Conservation (phyloP, 1,140 invertebrate species). For the Andrena cerasifolii region DNA sequence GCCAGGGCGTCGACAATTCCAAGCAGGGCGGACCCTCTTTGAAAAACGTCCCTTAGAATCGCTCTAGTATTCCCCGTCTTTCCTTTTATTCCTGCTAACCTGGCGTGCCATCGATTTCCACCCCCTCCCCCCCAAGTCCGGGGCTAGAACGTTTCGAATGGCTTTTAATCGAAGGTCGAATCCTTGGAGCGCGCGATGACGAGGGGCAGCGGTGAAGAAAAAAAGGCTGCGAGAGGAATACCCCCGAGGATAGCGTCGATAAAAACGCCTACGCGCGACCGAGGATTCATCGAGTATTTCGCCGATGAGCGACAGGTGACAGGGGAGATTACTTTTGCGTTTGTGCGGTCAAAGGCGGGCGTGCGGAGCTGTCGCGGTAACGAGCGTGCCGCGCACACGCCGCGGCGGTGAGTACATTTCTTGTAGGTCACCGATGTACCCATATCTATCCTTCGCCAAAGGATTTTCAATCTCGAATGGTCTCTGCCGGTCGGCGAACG, state of each 20-base stretch:
- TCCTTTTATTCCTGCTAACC: slow-evolving; percentile 29
- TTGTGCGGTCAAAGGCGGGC: slow-evolving; percentile 31
- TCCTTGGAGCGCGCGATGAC: slow-evolving; percentile 35
- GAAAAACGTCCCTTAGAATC: no score
- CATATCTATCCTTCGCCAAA: slow-evolving; percentile 38
- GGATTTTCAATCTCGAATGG: slow-evolving; percentile 50
- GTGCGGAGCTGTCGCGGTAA: not conserved
- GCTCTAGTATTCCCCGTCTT: slow-evolving; percentile 5
- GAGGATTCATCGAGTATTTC: slow-evolving; percentile 66
- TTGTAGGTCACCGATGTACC: slow-evolving; percentile 48
- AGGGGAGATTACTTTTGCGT: slow-evolving; percentile 65
- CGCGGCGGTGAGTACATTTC: slow-evolving; percentile 43
- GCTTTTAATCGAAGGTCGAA: slow-evolving; percentile 66
- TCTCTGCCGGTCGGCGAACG: slow-evolving; percentile 39
- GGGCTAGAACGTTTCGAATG: slow-evolving; percentile 25
- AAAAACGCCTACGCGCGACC: slow-evolving; percentile 55
- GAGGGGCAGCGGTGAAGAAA: not conserved
- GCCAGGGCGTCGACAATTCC: no score
- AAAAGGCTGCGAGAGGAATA: slow-evolving; percentile 26
- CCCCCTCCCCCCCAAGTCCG: no score
- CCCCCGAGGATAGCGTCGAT: slow-evolving; percentile 51
- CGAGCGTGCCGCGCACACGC: slow-evolving; percentile 1
- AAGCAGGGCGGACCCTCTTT: not conserved
- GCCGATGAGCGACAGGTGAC: slow-evolving; percentile 62
- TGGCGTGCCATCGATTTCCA: not conserved